Base-by-base conservation (phyloP, 2,888 invertebrate genomes). In the Caenorhabditis plicata region DNA sequence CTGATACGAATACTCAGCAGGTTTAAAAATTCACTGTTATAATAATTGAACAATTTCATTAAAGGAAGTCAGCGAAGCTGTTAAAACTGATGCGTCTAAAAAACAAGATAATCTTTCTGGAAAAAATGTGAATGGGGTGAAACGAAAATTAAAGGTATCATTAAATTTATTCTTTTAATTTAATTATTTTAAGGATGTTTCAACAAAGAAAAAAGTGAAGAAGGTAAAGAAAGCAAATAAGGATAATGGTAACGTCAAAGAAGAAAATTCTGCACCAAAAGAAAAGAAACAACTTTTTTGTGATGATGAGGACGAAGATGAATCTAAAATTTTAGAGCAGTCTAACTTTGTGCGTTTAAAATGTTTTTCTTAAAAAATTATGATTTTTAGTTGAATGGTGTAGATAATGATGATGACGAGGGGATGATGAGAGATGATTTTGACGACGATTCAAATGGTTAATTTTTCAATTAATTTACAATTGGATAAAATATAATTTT, bases 351-450 rank as follows among this genome's bases (percentile, higher is more conserved):
- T 43, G 32, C 20, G 35, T n/a, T n/a, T 22, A 13, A 42, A 46
- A 23, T 38, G 15, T 25, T 27, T 7, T 7, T 39, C 27, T 32
- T 25, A 25, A 44, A 44, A 20, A 9, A 25, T 13, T 29, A 4
- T 19, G 31, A 23, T 19, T 4, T 3, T 15, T 32, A 38, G 17
- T 33, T 35, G 23, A 51, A 55, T 7, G 51, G 51, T 17, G 58
- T 55, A 13, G 60, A 60, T 4, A 46, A 58, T 39, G 50, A 49
- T 5, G 56, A 55, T 29, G 42, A 27, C 2, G 39, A 56, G 17
- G 41, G 29, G 2, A 26, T 64, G n/a, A n/a, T 63, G 44, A 51
- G 33, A 27, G 66, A 63, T 41, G 66, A 66, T 40, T 62, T 48
- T 36, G 46, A 47, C 2, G 54, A 52, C 41, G 61, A 38, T 44